A percentile compares a stretch with the other conserved stretches of the same genome.
These are phyloP conservation scores for Caenorhabditis sp. DNA, from an alignment of 2,888 invertebrate species.

Conservation along the genomic window DNA sequence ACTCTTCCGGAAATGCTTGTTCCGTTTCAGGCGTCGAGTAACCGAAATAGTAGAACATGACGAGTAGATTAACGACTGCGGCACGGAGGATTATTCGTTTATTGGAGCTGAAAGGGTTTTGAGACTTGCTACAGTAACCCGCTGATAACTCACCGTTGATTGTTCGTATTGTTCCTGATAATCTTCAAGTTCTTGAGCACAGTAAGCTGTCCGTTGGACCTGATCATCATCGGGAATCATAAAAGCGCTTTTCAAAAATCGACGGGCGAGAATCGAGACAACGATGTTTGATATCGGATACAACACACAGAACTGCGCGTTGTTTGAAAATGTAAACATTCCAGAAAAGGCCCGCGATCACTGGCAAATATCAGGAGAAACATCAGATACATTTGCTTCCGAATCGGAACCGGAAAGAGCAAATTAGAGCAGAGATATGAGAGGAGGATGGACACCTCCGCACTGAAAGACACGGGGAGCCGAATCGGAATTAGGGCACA, in stretches of 20 bases:
- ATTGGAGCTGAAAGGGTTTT: slow-evolving; percentile 14
- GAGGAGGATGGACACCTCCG: not conserved
- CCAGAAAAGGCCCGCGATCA: slow-evolving; percentile 25
- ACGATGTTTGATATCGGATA: slow-evolving; percentile 35
- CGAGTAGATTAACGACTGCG: slow-evolving; percentile 23
- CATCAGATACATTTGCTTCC: slow-evolving; percentile 29
- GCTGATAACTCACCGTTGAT: not conserved
- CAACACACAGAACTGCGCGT: slow-evolving; percentile 38
- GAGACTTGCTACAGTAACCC: not conserved
- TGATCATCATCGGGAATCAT: slow-evolving; percentile 25
- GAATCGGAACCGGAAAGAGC: slow-evolving; percentile 7
- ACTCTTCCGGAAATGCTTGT: not conserved
- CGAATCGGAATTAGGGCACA: no score
- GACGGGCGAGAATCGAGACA: not conserved
- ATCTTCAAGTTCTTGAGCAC: slow-evolving; percentile 20
- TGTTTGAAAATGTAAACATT: slow-evolving; percentile 57
- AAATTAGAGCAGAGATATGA: not conserved
- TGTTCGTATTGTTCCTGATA: slow-evolving; percentile 8
- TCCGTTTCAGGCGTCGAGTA: not conserved
- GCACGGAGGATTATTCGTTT: slow-evolving; percentile 28
- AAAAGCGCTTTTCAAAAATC: slow-evolving; percentile 22
- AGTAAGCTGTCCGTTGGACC: slow-evolving; percentile 13
- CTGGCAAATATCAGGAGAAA: slow-evolving; percentile 29
- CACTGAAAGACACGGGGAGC: no score
- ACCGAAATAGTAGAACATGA: slow-evolving; percentile 29